Evolutionary conservation across 2,888 invertebrate genomes (phyloP), one percentile per base, ranked within the genome.

Genomic region (Aporophyla lueneburgensis): DNA sequence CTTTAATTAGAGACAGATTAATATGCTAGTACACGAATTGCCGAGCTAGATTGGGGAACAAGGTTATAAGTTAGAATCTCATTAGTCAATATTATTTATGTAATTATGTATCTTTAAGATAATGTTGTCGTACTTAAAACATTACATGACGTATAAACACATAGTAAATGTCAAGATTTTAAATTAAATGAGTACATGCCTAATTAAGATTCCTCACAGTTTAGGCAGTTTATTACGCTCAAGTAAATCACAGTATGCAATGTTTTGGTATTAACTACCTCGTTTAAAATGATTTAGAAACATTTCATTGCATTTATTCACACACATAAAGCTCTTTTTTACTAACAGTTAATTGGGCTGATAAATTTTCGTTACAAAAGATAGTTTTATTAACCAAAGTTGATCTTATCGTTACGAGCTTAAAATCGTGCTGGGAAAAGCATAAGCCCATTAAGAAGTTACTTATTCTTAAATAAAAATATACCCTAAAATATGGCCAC

Each of bases 1-100:
- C 74, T 82, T 83, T 83, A 83, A 82, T 83, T 81, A 71, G 61
- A 49, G 62, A 67, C 70, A 68, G 59, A 68, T 74, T 68, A 84
- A 46, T 66, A n/a, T 46, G 21, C 27, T 51, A 19, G 53, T 65
- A 70, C 71, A 63, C n/a, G 69, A 63, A 51, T 56, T 46, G 79
- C 79, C 46, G 9, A 68, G 66, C 70, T 33, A 65, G 56, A 63
- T 63, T 83, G 46, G 46, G 40, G 56, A 51, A 59, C 24, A n/a
- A 65, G 59, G 14, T 62, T 53, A 59, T 63, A 14, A 59, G 14
- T 54, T 66, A 10, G 6, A 43, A 72, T 21, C 68, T 81, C 33
- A 78, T 71, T 83, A 69, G 43, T 56, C 33, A 65, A 59, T 65
- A 27, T 43, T 65, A 71, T 69, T 65, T 33, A 19, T 61, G 54